Conservation (phyloP, 1,140 invertebrate species). For the Drosophila mauritiana region DNA sequence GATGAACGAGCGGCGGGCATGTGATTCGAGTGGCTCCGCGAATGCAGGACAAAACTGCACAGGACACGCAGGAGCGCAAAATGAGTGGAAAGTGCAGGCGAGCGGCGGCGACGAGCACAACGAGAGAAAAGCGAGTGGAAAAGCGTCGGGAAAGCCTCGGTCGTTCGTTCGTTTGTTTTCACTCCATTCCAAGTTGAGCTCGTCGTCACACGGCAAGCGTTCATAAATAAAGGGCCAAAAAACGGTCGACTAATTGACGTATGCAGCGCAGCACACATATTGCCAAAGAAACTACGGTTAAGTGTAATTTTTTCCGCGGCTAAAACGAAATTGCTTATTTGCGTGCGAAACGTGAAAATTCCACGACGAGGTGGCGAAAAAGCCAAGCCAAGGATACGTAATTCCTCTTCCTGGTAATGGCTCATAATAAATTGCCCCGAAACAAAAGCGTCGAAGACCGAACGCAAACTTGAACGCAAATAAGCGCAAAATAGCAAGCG, state of each 20-base stretch:
- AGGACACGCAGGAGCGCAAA: slow-evolving; percentile 34
- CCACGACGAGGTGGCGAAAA: not conserved
- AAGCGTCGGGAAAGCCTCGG: not conserved
- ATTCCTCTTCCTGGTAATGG: slow-evolving; percentile 57
- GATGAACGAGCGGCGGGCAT: slow-evolving; percentile 68
- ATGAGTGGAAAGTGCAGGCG: slow-evolving; percentile 37
- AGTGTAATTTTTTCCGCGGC: slow-evolving; percentile 40
- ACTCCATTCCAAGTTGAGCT: slow-evolving; percentile 33
- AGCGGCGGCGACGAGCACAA: not conserved
- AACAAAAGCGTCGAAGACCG: slow-evolving; percentile 21
- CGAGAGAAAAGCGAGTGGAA: slow-evolving; percentile 1
- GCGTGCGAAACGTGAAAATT: slow-evolving; percentile 50
- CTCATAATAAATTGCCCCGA: slow-evolving; percentile 66
- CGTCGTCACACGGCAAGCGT: slow-evolving; percentile 31
- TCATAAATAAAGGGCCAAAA: slow-evolving; percentile 50
- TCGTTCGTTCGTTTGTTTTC: not conserved
- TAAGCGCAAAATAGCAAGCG: slow-evolving; percentile 9
- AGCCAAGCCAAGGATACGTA: slow-evolving; percentile 23
- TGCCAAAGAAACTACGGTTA: slow-evolving; percentile 53
- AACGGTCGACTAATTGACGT: slow-evolving; percentile 65
- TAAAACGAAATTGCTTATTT: slow-evolving; percentile 73
- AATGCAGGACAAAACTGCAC: slow-evolving; percentile 63
- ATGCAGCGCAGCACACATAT: slow-evolving; percentile 41
- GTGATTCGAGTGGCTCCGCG: slow-evolving; percentile 58
- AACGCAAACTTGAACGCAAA: slow-evolving; percentile 24